Base-by-base conservation (phyloP, 2,888 invertebrate species). In the Endotricha flammealis region DNA sequence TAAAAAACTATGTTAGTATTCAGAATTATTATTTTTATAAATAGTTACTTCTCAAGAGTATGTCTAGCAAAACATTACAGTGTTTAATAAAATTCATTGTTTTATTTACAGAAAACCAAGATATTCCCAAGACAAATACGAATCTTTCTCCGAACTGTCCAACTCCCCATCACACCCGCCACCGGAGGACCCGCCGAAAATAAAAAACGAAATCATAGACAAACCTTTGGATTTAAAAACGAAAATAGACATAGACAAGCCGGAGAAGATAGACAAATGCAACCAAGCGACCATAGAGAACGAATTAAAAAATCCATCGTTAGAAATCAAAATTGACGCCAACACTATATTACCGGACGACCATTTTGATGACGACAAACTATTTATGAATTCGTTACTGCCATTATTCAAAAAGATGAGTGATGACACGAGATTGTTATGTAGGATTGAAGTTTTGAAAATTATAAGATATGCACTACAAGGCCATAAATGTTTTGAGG, bases 361-460 rank as follows among this genome's bases (percentile, higher is more conserved):
- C 16, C 75, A 85, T 46, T 82, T 86, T 3, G 74, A 83, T 13
- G 85, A 86, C 9, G 86, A 86, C 20, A 80, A 67, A 40, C 48
- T 80, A 0, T 86, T 86, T 24, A 83, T 86, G 86, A 81, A 80
- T 37, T 85, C 85, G 0, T 45, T 86, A 0, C 51, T 86, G 28
- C 85, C 85, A 0, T 42, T 82, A 3, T 85, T 86, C 25, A 83
- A 81, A 47, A 85, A 83, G 41, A 86, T 85, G 85, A 70, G 74
- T 17, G 85, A 86, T 16, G 83, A 83, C 9, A 86, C 85, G 0
- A 57, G 83, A 37, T 50, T 85, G 0, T 29, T 80, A 0, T 86
- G 85, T 31, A 56, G 85, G 1, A 85, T 85, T 7, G 83, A 85
- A 36, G 77, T 85, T 0, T 31, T 86, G 6, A 85, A 85, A 42